phyloP scores from a whole-genome alignment of 2,797 vertebrate genomes.

The Synaphobranchus kaupii region DNA sequence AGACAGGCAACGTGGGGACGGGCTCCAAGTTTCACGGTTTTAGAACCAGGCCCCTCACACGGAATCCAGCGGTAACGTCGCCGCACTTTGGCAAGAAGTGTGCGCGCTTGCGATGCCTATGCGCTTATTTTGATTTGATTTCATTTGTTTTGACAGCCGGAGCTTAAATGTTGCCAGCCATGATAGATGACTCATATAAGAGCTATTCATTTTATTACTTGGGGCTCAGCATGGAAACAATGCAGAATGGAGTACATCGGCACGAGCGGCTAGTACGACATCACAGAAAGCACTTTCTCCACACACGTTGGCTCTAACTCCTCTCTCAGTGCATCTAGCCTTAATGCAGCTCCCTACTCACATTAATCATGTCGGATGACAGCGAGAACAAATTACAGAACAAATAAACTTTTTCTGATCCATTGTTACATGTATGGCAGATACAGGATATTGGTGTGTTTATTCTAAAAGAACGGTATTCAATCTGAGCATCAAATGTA shows the following conservation, averaged over 20 bases:
- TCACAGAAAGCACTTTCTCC: background rate
- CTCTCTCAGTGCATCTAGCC: background rate
- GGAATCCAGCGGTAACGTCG: background rate
- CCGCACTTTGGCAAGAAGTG: background rate
- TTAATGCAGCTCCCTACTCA: background rate
- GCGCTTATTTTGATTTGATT: slow-evolving; percentile 8
- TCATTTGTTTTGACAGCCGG: slow-evolving; percentile 7
- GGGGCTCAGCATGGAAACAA: slow-evolving; percentile 1
- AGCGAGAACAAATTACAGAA: background rate
- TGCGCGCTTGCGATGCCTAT: background rate
- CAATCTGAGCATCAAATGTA: background rate
- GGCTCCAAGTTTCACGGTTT: background rate
- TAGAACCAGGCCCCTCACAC: background rate
- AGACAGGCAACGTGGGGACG: background rate
- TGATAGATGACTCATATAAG: slow-evolving; percentile 9
- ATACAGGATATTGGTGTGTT: background rate
- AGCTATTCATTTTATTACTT: slow-evolving; percentile 10
- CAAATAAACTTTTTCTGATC: background rate
- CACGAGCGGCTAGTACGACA: background rate
- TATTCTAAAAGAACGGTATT: background rate
- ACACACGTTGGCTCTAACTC: background rate
- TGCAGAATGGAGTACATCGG: background rate
- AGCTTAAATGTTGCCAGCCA: slow-evolving; percentile 6
- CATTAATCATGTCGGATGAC: background rate
- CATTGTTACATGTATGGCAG: background rate